Conservation (phyloP, 2,888 invertebrate species). For the Drosophila lutescens region DNA sequence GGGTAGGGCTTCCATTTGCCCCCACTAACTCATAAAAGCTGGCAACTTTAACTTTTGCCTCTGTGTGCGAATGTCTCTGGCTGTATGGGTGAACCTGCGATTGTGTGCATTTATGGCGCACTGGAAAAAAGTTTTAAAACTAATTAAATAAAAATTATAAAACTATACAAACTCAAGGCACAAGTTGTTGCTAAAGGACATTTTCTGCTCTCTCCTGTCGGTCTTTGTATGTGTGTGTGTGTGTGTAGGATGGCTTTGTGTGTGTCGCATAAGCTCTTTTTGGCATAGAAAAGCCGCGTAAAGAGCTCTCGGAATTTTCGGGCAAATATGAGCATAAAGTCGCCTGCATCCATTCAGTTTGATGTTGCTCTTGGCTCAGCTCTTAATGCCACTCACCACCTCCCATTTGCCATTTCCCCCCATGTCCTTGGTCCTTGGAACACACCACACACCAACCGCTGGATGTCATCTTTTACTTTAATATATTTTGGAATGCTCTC, state of each 20-base stretch:
- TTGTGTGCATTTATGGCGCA: constrained; percentile 47
- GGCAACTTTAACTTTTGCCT: constrained; percentile 68
- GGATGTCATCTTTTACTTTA: constrained; percentile 63
- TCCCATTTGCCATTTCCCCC: not conserved
- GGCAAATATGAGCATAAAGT: constrained; percentile 69
- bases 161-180: constrained; percentile 75
- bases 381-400: constrained; percentile 48
- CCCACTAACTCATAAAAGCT: constrained; percentile 75
- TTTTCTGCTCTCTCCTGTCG: constrained; percentile 38
- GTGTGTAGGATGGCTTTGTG: constrained; percentile 3
- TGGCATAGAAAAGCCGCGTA: constrained; percentile 49
- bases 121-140: constrained; percentile 77
- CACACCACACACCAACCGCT: constrained; percentile 40
- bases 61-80: constrained; percentile 41
- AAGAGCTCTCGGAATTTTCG: constrained; percentile 67
- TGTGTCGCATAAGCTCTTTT: constrained; percentile 44
- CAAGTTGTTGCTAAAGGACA: constrained; percentile 67
- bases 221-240: constrained; percentile 5
- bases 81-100: constrained; percentile 29
- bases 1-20: constrained; percentile 28
- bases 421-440: not conserved
- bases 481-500: constrained; percentile 52
- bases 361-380: constrained; percentile 50
- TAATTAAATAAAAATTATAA: constrained; percentile 81
- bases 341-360: constrained; percentile 64